A percentile compares a stretch with the other conserved stretches of the same genome.
Conservation (phyloP, 2,888 invertebrate genomes). For the Nasonia oneida region DNA sequence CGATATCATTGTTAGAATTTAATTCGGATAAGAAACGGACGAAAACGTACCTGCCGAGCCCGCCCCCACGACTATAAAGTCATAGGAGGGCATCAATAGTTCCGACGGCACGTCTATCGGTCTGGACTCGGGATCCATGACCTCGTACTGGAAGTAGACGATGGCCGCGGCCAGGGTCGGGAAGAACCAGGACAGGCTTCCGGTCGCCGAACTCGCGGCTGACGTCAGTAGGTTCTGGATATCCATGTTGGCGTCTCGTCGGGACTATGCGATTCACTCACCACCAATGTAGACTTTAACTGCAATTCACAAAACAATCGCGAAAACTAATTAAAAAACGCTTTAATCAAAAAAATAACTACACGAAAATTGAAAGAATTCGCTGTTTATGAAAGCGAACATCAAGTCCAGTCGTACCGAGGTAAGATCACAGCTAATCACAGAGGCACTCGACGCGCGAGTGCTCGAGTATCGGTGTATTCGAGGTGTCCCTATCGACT, state of each 20-base stretch:
- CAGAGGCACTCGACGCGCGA: neutral
- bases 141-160: constrained; percentile 92
- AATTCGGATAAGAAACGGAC: neutral
- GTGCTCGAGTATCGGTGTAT: neutral
- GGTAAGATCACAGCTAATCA: neutral
- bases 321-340: neutral
- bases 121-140: constrained; percentile 90
- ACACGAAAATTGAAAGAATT: neutral
- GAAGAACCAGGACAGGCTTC: constrained; percentile 89
- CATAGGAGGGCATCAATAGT: constrained; percentile 85
- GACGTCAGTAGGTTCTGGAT: constrained; percentile 72
- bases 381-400: neutral
- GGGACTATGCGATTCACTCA: neutral
- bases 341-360: neutral
- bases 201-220: constrained; percentile 80
- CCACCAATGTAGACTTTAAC: neutral
- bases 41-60: constrained; percentile 88
- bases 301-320: constrained; percentile 24
- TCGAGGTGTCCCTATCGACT: constrained; percentile 37
- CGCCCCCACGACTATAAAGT: constrained; percentile 92
- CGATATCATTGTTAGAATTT: no score
- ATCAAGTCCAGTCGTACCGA: neutral
- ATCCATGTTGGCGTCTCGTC: constrained; percentile 69
- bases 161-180: constrained; percentile 92
- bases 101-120: constrained; percentile 87